Evolutionary conservation across 2,888 invertebrate genomes (phyloP), one percentile per base, ranked within the genome.

Genomic region (Ptilodon capucinus): DNA sequence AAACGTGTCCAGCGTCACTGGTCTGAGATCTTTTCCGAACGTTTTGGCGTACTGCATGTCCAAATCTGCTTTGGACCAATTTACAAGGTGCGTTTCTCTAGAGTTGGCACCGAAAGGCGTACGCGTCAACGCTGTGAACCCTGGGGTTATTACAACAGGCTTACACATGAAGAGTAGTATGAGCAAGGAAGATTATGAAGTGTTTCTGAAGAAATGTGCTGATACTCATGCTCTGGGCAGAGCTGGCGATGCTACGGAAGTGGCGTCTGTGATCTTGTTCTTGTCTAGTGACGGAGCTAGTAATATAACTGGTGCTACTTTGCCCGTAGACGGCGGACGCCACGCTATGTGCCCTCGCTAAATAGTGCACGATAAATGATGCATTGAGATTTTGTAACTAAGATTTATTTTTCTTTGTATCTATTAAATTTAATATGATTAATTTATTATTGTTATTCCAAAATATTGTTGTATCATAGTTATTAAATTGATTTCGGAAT

Each of bases 1-100:
- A 0, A 99, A 98, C 79, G 96, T 99, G 0, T 98, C 98, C 2
- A 98, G 98, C 79, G 97, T 98, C 0, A 95, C 95, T 68, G 99
- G 98, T 7, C 76, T 97, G 21, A 92, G 98, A 76, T 93, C 98
- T 53, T 98, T 98, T 73, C 94, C 98, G 0, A 95, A 95, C 44
- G 94, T 97, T n/a, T 82, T 98, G 44, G 95, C 97, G 0, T 99
- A 99, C 79, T 95, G 95, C 68, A 95, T 99, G 92, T 97, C 97
- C 5, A 99, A 99, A 91, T 92, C 97, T 35, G 97, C 98, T 4
- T 81, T 99, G 6, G 99, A 99, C 87, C 98, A 99, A 76, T 94
- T 99, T 62, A 99, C 99, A 0, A 93, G 95, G 74, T 98, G 98
- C 77, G 92, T 95, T 2, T 97, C 99, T 6, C 82, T 99, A 18